Percentiles rank a stretch among this genome's conserved stretches.
Conservation (phyloP, 1,140 invertebrate genomes). For the Drosophila nannoptera region DNA sequence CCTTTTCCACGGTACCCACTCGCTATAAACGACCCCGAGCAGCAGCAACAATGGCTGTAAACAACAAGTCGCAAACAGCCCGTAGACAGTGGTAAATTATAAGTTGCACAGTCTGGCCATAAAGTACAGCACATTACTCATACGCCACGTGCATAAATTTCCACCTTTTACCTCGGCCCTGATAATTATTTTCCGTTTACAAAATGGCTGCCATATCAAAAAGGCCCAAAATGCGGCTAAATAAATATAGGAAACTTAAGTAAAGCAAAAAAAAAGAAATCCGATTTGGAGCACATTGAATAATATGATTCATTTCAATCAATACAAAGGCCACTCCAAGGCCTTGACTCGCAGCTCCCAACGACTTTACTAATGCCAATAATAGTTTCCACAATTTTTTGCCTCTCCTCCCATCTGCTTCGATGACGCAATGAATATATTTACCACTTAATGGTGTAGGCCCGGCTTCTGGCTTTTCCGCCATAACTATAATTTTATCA, state of each 20-base stretch:
- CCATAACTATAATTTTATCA: conserved; percentile 8
- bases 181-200: conserved; percentile 76
- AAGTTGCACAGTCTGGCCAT: conserved; percentile 63
- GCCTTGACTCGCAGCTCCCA: no score
- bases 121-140: conserved; percentile 73
- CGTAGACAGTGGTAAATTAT: conserved; percentile 74
- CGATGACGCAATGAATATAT: conserved; percentile 3
- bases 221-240: neutral
- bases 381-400: neutral
- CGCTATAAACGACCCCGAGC: conserved; percentile 18
- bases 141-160: conserved; percentile 72
- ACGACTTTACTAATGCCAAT: neutral
- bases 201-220: conserved; percentile 54
- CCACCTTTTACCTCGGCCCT: conserved; percentile 36
- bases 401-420: neutral
- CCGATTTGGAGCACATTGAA: no score
- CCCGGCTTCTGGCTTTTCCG: neutral
- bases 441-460: neutral
- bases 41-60: conserved; percentile 41
- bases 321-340: no score
- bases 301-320: no score
- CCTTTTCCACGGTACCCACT: conserved; percentile 1
- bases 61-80: conserved; percentile 62
- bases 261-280: no score
- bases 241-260: neutral